phyloP scores from a whole-genome alignment of 2,113 vertebrate species.

The Serranochromis macrocephalus region DNA sequence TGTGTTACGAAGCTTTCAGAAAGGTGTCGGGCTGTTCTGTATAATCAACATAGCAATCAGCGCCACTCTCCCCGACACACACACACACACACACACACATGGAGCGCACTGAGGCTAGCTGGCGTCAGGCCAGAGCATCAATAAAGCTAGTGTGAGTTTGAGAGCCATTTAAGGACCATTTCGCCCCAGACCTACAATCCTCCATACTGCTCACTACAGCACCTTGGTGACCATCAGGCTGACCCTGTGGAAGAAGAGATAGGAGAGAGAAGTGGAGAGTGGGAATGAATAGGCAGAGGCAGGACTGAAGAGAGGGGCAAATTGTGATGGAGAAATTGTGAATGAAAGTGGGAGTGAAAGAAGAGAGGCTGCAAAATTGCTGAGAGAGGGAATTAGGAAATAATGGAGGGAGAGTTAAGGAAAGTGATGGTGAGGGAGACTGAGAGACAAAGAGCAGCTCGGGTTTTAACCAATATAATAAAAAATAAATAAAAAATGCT shows the following conservation, averaged over 20 bases:
- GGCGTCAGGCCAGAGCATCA: conserved; percentile 56
- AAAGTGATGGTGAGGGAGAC: not conserved
- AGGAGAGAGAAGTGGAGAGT: not conserved
- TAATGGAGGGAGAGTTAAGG: not conserved
- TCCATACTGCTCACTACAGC: conserved; percentile 51
- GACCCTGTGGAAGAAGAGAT: conserved; percentile 36
- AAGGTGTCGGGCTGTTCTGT: conserved; percentile 38
- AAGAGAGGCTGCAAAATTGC: not conserved
- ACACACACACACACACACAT: not conserved
- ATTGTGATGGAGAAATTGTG: conserved; percentile 26
- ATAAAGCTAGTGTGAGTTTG: conserved; percentile 59
- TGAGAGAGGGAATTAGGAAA: not conserved
- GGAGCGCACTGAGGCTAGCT: conserved; percentile 7
- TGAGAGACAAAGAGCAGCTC: not conserved
- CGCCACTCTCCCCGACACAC: conserved; percentile 11
- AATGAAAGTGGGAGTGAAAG: conserved; percentile 3
- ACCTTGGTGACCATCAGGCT: conserved; percentile 42
- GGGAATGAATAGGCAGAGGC: not conserved
- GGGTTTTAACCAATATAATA: not conserved
- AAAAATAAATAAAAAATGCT: not conserved
- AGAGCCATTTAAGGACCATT: conserved; percentile 65
- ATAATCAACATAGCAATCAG: conserved; percentile 65
- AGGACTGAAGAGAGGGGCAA: not conserved
- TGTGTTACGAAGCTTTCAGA: conserved; percentile 40
- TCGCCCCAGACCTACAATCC: conserved; percentile 62